phyloP scores from a whole-genome alignment of 2,888 invertebrate genomes.

The Drosophila prostipennis region DNA sequence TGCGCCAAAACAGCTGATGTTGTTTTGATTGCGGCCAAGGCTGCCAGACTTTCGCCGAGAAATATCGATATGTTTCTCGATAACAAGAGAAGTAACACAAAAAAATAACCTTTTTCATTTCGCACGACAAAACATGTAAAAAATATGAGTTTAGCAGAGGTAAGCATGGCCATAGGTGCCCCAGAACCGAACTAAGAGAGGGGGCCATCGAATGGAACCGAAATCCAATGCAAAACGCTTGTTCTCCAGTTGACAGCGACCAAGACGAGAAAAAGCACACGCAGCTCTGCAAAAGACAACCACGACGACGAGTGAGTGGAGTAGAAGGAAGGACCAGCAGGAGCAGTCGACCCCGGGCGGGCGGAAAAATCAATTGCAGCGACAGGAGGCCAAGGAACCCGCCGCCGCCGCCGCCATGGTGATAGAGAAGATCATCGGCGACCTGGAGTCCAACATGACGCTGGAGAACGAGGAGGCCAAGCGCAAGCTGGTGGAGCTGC shows the following conservation, averaged over 20 bases:
- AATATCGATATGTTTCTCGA: too few species aligned
- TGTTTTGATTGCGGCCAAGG: slow-evolving; percentile 11
- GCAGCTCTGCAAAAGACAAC: slow-evolving; percentile 59
- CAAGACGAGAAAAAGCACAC: slow-evolving; percentile 71
- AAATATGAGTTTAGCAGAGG: slow-evolving; percentile 76
- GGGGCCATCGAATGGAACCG: slow-evolving; percentile 7
- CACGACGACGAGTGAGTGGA: slow-evolving; percentile 56
- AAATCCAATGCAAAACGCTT: slow-evolving; percentile 45
- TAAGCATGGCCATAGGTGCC: slow-evolving; percentile 41
- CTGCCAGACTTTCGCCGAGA: slow-evolving; percentile 11
- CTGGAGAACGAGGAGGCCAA: slow-evolving; percentile 88
- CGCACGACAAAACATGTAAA: slow-evolving; percentile 62
- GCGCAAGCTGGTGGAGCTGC: slow-evolving; percentile 89
- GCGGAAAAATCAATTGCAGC: slow-evolving; percentile 61
- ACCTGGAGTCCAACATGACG: slow-evolving; percentile 89
- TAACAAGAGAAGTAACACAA: slow-evolving; percentile 43
- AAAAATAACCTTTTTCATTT: slow-evolving; percentile 55
- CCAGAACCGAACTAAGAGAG: neutral
- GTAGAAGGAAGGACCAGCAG: slow-evolving; percentile 21
- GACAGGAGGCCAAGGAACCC: too few species aligned
- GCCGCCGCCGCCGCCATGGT: slow-evolving; percentile 74
- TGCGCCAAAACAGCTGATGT: slow-evolving; percentile 25
- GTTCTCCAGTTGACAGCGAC: slow-evolving; percentile 61
- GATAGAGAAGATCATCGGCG: slow-evolving; percentile 87
- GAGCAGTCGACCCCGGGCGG: slow-evolving; percentile 7